phyloP scores from a whole-genome alignment of 1,140 invertebrate genomes.

The Doryteuthis pealeii region DNA sequence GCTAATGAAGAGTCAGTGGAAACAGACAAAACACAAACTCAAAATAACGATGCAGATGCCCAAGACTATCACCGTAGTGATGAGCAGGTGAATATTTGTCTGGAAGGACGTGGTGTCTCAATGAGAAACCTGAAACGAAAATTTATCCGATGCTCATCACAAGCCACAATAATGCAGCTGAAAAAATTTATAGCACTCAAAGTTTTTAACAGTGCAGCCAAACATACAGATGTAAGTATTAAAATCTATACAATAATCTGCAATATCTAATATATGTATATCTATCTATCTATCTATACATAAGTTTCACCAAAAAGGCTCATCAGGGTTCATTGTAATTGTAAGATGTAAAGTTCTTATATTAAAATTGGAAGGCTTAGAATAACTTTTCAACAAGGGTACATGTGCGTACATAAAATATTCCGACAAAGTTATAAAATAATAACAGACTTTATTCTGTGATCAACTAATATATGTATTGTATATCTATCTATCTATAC shows the following conservation, averaged over 20 bases:
- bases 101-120: conserved; percentile 49
- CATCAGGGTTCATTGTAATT: background rate
- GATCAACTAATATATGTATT: too few species aligned
- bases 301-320: too few species aligned
- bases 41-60: conserved; percentile 18
- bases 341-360: background rate
- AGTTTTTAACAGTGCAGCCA: conserved; percentile 85
- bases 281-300: too few species aligned
- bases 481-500: too few species aligned
- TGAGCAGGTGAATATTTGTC: conserved; percentile 73
- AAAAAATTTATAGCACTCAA: conserved; percentile 98
- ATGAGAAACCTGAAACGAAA: conserved; percentile 62
- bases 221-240: conserved; percentile 89
- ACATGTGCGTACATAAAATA: too few species aligned
- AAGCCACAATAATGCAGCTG: conserved; percentile 93
- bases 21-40: background rate
- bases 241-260: too few species aligned
- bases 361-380: too few species aligned
- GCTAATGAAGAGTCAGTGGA: background rate
- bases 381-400: too few species aligned
- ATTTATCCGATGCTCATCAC: conserved; percentile 91
- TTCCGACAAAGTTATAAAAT: too few species aligned
- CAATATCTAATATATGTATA: too few species aligned
- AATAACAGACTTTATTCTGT: too few species aligned
- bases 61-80: conserved; percentile 91